phyloP scores from a whole-genome alignment of 1,140 invertebrate species.

The Leptonema lineaticorne region DNA sequence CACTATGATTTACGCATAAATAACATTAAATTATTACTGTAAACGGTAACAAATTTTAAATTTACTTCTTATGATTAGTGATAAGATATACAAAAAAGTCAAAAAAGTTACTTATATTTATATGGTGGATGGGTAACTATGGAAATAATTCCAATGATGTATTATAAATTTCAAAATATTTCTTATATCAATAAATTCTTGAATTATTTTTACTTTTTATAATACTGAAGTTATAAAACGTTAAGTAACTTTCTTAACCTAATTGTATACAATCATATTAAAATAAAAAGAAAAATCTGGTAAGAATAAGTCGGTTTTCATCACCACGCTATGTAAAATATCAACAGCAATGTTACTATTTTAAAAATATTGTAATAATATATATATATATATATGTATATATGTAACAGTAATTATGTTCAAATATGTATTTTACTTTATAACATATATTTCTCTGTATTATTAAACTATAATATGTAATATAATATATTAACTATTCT shows the following conservation, averaged over 20 bases:
- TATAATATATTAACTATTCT: neutral
- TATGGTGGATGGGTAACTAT: neutral
- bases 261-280: too few relatives aligned
- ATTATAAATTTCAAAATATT: too few relatives aligned
- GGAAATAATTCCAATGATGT: too few relatives aligned
- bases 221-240: too few relatives aligned
- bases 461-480: constrained; percentile 11
- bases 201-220: too few relatives aligned
- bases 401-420: neutral
- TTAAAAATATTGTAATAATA: neutral
- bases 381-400: too few relatives aligned
- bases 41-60: constrained; percentile 33
- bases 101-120: neutral
- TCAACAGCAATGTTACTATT: constrained; percentile 10
- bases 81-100: too few relatives aligned
- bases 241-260: too few relatives aligned
- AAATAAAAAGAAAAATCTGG: neutral
- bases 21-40: constrained; percentile 36
- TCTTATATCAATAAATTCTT: too few relatives aligned
- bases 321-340: neutral
- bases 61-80: too few relatives aligned
- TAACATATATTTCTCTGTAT: constrained; percentile 15
- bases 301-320: neutral
- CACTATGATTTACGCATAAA: constrained; percentile 27
- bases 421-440: neutral